A percentile compares a stretch with the other conserved stretches of the same genome.
Conservation (phyloP, 2,113 vertebrate genomes). For the Jaculus jaculus region DNA sequence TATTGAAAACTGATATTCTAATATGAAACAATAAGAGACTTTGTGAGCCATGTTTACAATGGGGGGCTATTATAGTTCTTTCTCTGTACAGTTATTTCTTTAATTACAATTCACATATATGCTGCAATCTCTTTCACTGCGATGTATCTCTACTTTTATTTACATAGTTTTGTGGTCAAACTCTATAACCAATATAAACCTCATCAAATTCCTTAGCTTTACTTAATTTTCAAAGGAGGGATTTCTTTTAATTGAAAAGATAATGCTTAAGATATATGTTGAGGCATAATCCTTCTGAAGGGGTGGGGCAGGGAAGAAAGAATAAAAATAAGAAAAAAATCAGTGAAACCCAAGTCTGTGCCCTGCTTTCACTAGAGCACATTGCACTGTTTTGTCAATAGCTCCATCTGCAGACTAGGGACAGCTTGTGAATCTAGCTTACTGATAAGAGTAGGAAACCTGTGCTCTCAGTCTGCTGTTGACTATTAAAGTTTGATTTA, state of each 20-base stretch:
- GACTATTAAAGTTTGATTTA: conserved; percentile 81
- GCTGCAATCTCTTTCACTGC: background rate
- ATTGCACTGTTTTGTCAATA: conserved; percentile 84
- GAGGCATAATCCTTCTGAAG: background rate
- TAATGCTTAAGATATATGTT: background rate
- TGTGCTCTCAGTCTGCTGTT: conserved; percentile 64
- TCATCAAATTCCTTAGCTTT: conserved; percentile 39
- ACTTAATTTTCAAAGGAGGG: conserved; percentile 53
- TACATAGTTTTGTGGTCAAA: background rate
- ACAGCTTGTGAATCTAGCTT: conserved; percentile 65
- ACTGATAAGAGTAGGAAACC: conserved; percentile 54
- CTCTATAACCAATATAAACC: background rate
- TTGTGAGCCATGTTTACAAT: background rate
- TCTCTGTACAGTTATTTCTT: background rate
- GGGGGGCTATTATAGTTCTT: background rate
- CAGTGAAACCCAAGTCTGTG: background rate
- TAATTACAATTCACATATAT: background rate
- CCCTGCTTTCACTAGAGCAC: conserved; percentile 29
- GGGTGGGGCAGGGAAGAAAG: background rate
- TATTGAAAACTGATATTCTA: background rate
- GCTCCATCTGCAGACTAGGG: conserved; percentile 87
- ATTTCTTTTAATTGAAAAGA: conserved; percentile 52
- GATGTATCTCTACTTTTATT: background rate
- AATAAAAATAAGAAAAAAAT: background rate
- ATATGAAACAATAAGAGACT: background rate